Percentiles rank a stretch among this genome's conserved stretches.
These are phyloP conservation scores for Trachemys scripta DNA, from an alignment of 2,113 vertebrate species.

Conservation along the genomic window DNA sequence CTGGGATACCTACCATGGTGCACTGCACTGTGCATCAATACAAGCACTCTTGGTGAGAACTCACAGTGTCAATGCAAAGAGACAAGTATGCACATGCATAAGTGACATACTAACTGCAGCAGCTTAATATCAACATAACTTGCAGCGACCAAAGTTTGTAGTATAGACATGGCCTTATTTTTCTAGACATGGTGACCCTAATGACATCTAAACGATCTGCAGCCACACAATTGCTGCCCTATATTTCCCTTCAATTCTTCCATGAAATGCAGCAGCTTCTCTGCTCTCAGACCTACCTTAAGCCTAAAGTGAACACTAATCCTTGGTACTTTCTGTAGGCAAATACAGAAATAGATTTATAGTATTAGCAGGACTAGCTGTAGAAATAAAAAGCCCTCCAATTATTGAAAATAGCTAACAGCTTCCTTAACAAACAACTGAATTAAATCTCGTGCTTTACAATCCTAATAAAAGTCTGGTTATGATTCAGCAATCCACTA, in stretches of 20 bases:
- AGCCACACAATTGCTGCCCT: accelerated
- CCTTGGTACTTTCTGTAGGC: neutral
- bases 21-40: too few species aligned
- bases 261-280: neutral
- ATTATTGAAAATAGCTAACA: neutral
- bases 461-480: neutral
- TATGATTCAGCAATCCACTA: neutral
- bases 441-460: neutral
- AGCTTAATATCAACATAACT: too few species aligned
- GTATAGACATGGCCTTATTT: too few species aligned
- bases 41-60: too few species aligned
- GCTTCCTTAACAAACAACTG: neutral
- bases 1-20: too few species aligned
- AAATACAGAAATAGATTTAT: neutral
- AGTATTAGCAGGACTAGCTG: neutral
- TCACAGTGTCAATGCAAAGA: too few species aligned
- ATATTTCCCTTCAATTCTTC: neutral
- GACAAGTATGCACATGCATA: too few species aligned
- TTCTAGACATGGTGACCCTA: too few species aligned
- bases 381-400: neutral
- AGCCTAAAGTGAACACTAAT: neutral
- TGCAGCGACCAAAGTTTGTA: too few species aligned
- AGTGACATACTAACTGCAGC: too few species aligned
- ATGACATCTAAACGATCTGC: neutral
- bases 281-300: neutral